phyloP scores from a whole-genome alignment of 2,797 vertebrate genomes.

The Anniella stebbinsi region DNA sequence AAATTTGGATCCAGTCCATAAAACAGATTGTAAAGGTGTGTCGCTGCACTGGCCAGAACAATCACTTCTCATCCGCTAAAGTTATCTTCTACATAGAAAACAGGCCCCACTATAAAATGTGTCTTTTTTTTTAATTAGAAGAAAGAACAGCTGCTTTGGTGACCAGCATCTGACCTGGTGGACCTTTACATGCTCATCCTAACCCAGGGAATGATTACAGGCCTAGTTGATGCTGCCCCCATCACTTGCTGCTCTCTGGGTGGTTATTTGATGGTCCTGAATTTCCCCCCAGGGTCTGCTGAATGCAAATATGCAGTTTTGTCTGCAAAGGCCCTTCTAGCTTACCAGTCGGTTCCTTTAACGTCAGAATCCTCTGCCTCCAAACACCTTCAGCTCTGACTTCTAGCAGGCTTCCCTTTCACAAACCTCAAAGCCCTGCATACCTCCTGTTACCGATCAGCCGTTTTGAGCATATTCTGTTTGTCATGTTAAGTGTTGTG shows the following conservation, averaged over 20 bases:
- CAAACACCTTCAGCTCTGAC: not conserved
- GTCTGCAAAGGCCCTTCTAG: not conserved
- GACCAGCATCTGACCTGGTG: not conserved
- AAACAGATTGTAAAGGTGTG: not conserved
- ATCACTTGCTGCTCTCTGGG: not conserved
- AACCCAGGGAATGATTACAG: not conserved
- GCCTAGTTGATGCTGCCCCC: not conserved
- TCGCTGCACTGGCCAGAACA: not conserved
- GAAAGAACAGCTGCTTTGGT: not conserved
- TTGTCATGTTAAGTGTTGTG: accelerated
- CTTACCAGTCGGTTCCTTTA: not conserved
- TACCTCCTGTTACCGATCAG: not conserved
- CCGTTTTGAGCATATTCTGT: not conserved
- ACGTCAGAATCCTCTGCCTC: not conserved
- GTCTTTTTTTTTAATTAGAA: not conserved
- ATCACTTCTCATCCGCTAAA: not conserved
- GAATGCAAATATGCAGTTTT: not conserved
- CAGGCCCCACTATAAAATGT: not conserved
- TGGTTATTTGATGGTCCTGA: not conserved
- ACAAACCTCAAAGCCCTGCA: not conserved
- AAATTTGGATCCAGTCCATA: too few relatives aligned
- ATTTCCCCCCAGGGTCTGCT: too few relatives aligned
- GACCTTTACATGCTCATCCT: not conserved
- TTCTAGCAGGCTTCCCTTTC: not conserved
- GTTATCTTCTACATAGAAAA: not conserved